Evolutionary conservation across 1,140 invertebrate genomes (phyloP).

Genomic region (Homarus americanus): DNA sequence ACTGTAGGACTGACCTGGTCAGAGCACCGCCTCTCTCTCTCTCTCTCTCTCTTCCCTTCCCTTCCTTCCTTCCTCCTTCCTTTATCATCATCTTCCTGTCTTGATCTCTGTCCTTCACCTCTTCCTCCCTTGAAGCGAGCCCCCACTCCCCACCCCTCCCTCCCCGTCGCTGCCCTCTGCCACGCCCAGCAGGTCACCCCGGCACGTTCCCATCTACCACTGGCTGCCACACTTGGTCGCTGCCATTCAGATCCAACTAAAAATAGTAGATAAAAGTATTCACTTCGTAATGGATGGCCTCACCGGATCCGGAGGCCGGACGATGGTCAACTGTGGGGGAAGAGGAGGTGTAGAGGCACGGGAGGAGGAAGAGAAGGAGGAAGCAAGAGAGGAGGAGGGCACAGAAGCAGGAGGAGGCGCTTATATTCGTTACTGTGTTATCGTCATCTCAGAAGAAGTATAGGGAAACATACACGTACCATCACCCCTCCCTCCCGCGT

Average conservation of each 20-base stretch:
- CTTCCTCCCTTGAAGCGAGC: neutral
- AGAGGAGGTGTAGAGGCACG: no score
- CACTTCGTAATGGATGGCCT: neutral
- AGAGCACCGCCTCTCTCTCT: conserved; percentile 21
- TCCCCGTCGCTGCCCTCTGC: no score
- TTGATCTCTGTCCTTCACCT: neutral
- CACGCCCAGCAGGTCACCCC: no score
- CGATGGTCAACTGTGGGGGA: no score
- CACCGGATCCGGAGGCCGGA: no score
- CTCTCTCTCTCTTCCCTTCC: neutral
- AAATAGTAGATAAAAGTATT: neutral
- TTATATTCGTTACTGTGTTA: no score
- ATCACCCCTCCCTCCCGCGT: no score
- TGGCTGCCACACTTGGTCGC: neutral
- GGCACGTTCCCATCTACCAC: neutral
- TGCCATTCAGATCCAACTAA: neutral
- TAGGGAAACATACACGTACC: no score
- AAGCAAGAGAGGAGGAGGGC: neutral
- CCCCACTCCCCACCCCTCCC: neutral
- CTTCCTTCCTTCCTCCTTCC: neutral
- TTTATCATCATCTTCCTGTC: neutral
- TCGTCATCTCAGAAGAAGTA: no score
- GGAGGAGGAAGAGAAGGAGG: neutral
- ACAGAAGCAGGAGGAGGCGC: no score
- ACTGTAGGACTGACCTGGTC: no score